Conservation (phyloP, 1,140 invertebrate species). For the Pachypeltis micranthus region DNA sequence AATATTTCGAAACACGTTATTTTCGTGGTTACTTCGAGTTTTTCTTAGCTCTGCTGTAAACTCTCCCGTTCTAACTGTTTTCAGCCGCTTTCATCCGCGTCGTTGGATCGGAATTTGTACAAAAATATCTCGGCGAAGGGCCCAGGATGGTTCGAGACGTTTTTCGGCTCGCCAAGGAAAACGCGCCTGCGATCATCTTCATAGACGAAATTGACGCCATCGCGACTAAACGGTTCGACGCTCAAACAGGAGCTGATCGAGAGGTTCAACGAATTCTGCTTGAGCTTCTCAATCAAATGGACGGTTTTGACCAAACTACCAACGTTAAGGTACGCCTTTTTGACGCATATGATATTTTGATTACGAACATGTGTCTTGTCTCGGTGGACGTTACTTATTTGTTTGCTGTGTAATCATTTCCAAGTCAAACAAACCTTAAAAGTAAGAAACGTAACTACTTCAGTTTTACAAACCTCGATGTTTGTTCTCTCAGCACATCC, state of each 20-base stretch:
- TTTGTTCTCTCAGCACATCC: no score
- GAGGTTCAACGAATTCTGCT: constrained; percentile 97
- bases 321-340: constrained; percentile 80
- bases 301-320: constrained; percentile 99
- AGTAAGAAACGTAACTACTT: no score
- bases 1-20: neutral
- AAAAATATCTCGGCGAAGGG: constrained; percentile 98
- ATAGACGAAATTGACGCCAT: constrained; percentile 99
- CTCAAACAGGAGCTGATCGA: constrained; percentile 96
- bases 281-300: constrained; percentile 98
- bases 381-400: no score
- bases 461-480: no score
- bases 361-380: no score
- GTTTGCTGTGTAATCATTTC: no score
- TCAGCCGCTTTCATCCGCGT: constrained; percentile 93
- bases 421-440: no score
- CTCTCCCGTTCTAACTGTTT: constrained; percentile 25
- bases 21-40: neutral
- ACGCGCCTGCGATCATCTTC: constrained; percentile 98
- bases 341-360: no score
- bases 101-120: constrained; percentile 98
- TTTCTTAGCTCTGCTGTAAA: neutral
- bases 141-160: constrained; percentile 99
- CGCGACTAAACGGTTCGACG: constrained; percentile 96
- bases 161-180: constrained; percentile 96